Evolutionary conservation across 2,113 vertebrate species (phyloP).

Genomic region (Oceanodroma tethys): DNA sequence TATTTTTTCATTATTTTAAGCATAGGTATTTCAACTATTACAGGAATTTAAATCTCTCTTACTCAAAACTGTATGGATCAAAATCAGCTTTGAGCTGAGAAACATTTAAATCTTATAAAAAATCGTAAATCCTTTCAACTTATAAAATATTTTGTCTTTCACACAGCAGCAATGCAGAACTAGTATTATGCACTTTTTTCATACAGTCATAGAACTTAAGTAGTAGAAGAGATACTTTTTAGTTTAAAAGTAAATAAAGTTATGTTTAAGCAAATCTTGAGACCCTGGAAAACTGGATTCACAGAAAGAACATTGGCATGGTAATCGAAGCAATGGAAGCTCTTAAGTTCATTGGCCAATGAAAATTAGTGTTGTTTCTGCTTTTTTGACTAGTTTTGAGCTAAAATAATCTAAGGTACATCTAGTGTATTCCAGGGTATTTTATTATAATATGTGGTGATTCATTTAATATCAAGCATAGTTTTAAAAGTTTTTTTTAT

Average conservation of each 20-base stretch:
- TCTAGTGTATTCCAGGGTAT: background rate
- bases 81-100: background rate
- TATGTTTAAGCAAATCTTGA: background rate
- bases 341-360: background rate
- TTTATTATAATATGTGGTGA: background rate
- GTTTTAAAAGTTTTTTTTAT: background rate
- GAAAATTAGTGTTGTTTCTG: background rate
- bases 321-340: background rate
- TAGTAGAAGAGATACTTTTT: background rate
- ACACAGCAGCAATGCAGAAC: background rate
- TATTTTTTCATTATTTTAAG: background rate
- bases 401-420: background rate
- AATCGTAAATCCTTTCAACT: background rate
- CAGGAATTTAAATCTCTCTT: background rate
- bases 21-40: background rate
- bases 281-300: background rate
- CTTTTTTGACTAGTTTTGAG: background rate
- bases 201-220: background rate
- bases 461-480: background rate
- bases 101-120: background rate
- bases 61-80: background rate
- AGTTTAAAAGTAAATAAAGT: background rate
- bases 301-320: background rate
- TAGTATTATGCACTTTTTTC: background rate
- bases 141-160: background rate